Evolutionary conservation across 2,888 invertebrate genomes (phyloP), one percentile per base, ranked within the genome.

Genomic region (Caenorhabditis zanzibari): DNA sequence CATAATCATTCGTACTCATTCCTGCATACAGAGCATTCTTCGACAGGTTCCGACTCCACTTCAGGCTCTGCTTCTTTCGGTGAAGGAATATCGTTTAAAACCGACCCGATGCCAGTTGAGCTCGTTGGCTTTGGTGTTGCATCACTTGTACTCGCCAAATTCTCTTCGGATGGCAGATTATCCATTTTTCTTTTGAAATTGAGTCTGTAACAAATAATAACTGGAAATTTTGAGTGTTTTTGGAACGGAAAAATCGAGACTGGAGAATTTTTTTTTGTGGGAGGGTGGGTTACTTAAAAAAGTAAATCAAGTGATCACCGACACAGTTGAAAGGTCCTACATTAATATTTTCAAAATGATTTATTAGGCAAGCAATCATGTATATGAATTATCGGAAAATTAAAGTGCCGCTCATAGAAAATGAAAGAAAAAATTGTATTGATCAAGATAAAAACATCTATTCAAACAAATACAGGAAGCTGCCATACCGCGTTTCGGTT

Each of bases 11-110:
- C 82, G 26, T 6, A 82, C 82, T 73, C 69, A 22, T 68, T 61
- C 52, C 66, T 49, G 63, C 82, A 82, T n/a, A 82, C 77, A 1
- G 82, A 54, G n/a, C 82, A 82, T 22, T 77, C 76, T 52, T 68
- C 68, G 19, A 38, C 35, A 4, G 52, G 19, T 14, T 77, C 68
- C 2, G 6, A 26, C 9, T 26, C 54, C 1, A 54, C 61, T 19
- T 28, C 59, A 14, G 35, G n/a, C 12, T 52, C 52, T 28, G 47
- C 66, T n/a, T 54, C 54, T 38, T 54, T 54, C 14, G 35, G n/a
- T 12, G 10, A 35, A 12, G 28, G 47, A 14, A 32, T 58, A n/a
- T 71, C 58, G 10, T 41, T 16, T 0, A 44, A 54, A 12, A 6
- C 19, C 5, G 16, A 14, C 14, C 5, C 44, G 14, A 14, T 16